Conservation (phyloP, 2,888 invertebrate species). For the Oligia fasciuncula region DNA sequence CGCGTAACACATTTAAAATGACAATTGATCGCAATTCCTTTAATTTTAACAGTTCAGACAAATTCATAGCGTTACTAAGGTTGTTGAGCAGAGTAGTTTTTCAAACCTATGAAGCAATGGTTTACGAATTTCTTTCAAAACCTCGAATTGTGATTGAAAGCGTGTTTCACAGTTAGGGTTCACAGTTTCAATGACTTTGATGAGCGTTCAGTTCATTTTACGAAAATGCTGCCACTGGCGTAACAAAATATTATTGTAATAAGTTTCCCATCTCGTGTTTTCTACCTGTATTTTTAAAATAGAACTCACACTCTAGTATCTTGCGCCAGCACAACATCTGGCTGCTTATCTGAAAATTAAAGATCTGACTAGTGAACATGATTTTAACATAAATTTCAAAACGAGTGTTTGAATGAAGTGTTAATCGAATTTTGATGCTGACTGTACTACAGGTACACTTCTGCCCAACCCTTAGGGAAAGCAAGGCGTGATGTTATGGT, state of each 20-base stretch:
- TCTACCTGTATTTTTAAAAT: background rate
- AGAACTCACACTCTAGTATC: constrained; percentile 54
- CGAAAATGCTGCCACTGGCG: too few relatives aligned
- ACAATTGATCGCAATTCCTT: background rate
- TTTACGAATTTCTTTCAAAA: too few relatives aligned
- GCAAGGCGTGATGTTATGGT: too few relatives aligned
- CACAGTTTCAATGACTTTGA: background rate
- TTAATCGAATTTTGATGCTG: too few relatives aligned
- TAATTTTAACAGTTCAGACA: background rate
- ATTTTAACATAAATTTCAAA: background rate
- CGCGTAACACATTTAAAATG: background rate
- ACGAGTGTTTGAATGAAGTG: too few relatives aligned
- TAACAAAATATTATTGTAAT: background rate
- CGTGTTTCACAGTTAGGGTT: too few relatives aligned
- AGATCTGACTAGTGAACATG: background rate
- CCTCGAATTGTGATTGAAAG: too few relatives aligned
- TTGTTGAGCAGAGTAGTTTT: background rate
- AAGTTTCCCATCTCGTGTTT: background rate
- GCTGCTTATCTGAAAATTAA: constrained; percentile 51
- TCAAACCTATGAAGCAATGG: background rate
- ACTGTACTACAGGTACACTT: too few relatives aligned
- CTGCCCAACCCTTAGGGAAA: too few relatives aligned
- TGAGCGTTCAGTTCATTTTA: background rate
- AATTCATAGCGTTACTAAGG: background rate
- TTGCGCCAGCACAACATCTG: constrained; percentile 21